A percentile compares a stretch with the other conserved stretches of the same genome.
phyloP scores from a whole-genome alignment of 2,888 invertebrate genomes.

The Xestia sexstrigata region DNA sequence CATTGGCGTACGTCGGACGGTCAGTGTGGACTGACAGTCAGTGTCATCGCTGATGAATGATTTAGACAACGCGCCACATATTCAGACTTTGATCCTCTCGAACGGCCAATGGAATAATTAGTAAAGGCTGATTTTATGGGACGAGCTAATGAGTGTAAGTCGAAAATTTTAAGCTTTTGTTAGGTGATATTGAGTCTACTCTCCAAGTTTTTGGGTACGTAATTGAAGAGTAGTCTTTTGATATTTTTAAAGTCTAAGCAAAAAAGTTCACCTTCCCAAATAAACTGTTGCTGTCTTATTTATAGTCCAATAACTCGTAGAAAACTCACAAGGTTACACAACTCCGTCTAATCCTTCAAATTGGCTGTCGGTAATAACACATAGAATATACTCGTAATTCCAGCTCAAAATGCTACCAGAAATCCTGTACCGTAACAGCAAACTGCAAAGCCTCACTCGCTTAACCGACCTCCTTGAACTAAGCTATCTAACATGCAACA shows the following conservation, averaged over 20 bases:
- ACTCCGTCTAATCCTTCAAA: background rate
- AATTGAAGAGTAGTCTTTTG: background rate
- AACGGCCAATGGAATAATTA: background rate
- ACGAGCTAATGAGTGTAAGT: background rate
- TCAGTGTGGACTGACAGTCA: slow-evolving; percentile 34
- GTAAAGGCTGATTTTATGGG: background rate
- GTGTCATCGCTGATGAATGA: slow-evolving; percentile 26
- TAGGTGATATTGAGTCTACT: background rate
- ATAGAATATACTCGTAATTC: slow-evolving; percentile 10
- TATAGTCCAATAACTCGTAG: background rate
- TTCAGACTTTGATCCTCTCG: slow-evolving; percentile 10
- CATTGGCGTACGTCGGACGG: slow-evolving; percentile 7
- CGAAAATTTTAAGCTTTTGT: background rate
- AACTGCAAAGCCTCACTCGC: slow-evolving; percentile 38
- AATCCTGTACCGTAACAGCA: slow-evolving; percentile 34
- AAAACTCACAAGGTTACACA: background rate
- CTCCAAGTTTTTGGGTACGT: background rate
- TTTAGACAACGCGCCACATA: slow-evolving; percentile 19
- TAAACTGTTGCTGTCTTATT: background rate
- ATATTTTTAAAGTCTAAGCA: background rate
- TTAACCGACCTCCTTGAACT: slow-evolving; percentile 38
- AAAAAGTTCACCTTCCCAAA: background rate
- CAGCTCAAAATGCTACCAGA: slow-evolving; percentile 9
- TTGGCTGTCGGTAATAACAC: background rate
- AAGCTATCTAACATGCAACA: slow-evolving; percentile 49